Base-by-base conservation (phyloP, 2,797 vertebrate genomes). In the Micropoecilia bifurca region DNA sequence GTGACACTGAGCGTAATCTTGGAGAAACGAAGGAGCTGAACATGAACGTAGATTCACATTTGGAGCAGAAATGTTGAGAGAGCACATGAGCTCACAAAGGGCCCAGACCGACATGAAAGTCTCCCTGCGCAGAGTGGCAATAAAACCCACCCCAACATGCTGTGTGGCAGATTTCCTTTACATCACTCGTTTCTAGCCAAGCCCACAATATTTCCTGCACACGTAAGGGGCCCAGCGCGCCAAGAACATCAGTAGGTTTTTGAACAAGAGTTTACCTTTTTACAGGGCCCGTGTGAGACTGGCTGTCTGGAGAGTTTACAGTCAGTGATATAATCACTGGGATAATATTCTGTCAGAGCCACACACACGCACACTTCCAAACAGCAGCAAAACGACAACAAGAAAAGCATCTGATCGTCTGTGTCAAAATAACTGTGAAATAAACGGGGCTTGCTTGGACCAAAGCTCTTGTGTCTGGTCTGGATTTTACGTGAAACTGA, bases 401-500 rank as follows among this genome's bases (percentile, higher is more conserved):
- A 80, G 59, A 88, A 87, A 84, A 57, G 78, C 84, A 75, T 43
- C 68, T 41, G 72, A 72, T 75, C 47, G 80, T 85, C 45, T 28
- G n/a, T 79, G 73, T 84, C 47, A 48, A 39, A 61, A 77, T 18
- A 61, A 84, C 53, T 45, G 69, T 76, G 61, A 85, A 79, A 75
- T 85, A 82, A 90, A 90, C 90, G 87, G 85, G 82, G 20, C 3
- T 88, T 88, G 91, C 84, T 82, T 76, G 78, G 48, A 79, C 50
- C 48, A 74, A 36, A 74, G 84, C 86, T 84, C 88, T 86, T 87
- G 77, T n/a, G 87, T 78, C 82, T 89, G 88, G 39, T 83, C 75
- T 75, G 76, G 83, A 79, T 91, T 89, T 90, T 82, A 91, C 91
- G 85, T 77, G 85, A 95, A 87, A 75, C 84, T 96, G 94, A 96